Base-by-base conservation (phyloP, 2,797 vertebrate species). In the Alauda arvensis region DNA sequence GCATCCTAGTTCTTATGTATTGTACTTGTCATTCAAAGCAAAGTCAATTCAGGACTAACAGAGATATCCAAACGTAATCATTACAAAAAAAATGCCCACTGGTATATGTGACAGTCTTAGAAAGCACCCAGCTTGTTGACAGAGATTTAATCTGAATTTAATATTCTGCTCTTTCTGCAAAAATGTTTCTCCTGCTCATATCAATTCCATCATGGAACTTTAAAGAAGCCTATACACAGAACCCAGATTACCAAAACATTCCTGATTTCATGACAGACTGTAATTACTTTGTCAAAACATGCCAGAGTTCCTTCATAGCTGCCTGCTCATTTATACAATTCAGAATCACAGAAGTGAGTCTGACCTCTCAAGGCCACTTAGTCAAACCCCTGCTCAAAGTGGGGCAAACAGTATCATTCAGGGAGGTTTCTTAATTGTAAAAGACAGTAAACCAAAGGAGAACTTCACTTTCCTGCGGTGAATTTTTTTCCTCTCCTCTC, bases 81-180 rank as follows among this genome's bases (percentile, higher is more conserved):
- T 46, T 26, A 72, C 34, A 9, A 4, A 4, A 37, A 69, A 55
- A 25, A 56, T 0, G 8, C 25, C 29, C 33, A 33, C 8, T n/a
- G 23, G 0, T n/a, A 61, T 3, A 29, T 0, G 0, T 15, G 26
- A 52, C 9, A 77, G 43, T n/a, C 12, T 76, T 48, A 33, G 45
- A 56, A 76, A 66, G 40, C 33, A 72, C 11, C 13, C 14, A 65
- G 26, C 3, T 66, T 3, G 14, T 61, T 61, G 26, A 75, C 37
- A 31, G 12, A 76, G 29, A 67, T 66, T 83, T 25, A 71, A 60
- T n/a, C 23, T 59, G 34, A 25, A 66, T 26, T 15, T 62, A 75
- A 12, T n/a, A 49, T 17, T 57, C 48, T 46, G 19, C 7, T 60
- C 6, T 62, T 80, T n/a, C 56, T 75, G 45, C 42, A 60, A 15